Conservation (phyloP, 2,888 invertebrate species). For the Platerodrilus igneus region DNA sequence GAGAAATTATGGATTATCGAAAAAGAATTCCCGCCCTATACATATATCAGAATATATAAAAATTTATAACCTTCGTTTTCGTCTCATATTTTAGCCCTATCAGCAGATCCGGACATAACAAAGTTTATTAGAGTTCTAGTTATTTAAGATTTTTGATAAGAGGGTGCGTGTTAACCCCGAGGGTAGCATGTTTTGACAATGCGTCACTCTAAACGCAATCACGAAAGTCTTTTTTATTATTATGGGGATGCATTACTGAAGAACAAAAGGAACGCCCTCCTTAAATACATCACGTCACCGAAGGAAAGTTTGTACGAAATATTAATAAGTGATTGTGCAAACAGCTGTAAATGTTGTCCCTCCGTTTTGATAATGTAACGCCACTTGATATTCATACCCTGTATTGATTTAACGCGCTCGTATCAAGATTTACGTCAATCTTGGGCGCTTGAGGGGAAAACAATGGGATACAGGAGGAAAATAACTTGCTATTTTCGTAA, state of each 20-base stretch:
- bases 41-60: too few relatives aligned
- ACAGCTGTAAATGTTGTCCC: slow-evolving; percentile 23
- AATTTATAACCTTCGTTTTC: slow-evolving; percentile 39
- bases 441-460: slow-evolving; percentile 25
- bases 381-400: slow-evolving; percentile 36
- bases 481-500: slow-evolving; percentile 13
- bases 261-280: slow-evolving; percentile 1
- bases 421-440: slow-evolving; percentile 37
- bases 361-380: slow-evolving; percentile 31
- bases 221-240: slow-evolving; percentile 32
- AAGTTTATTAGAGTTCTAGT: slow-evolving; percentile 33
- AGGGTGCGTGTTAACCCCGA: slow-evolving; percentile 25
- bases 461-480: slow-evolving; percentile 18
- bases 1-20: too few relatives aligned
- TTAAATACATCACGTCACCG: slow-evolving; percentile 4
- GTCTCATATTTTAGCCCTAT: slow-evolving; percentile 30
- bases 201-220: slow-evolving; percentile 39
- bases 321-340: too few relatives aligned
- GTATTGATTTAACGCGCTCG: slow-evolving; percentile 35
- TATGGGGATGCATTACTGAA: slow-evolving; percentile 23
- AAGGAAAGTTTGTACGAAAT: too few relatives aligned
- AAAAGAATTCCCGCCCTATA: too few relatives aligned
- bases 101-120: slow-evolving; percentile 29
- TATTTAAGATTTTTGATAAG: slow-evolving; percentile 35
- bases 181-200: slow-evolving; percentile 39